Evolutionary conservation across 2,797 vertebrate species (phyloP).

Genomic region (Pangasius larnaudii): DNA sequence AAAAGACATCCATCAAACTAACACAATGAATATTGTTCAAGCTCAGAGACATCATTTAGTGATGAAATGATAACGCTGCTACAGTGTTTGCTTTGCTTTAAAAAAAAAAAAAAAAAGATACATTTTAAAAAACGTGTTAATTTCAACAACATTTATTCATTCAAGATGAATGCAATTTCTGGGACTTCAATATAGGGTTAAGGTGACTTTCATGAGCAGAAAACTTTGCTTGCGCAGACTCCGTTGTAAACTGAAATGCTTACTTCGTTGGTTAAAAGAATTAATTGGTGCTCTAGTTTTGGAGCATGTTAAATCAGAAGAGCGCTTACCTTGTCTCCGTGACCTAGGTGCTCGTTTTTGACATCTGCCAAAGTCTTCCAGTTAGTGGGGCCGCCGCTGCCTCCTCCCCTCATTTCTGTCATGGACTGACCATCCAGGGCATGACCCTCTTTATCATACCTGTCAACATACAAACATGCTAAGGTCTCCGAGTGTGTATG

Average conservation of each 20-base stretch:
- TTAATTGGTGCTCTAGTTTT: background rate
- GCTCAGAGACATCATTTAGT: background rate
- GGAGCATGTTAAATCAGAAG: background rate
- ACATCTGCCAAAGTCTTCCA: constrained; percentile 92
- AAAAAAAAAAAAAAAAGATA: background rate
- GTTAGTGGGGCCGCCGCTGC: constrained; percentile 72
- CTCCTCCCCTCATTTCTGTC: constrained; percentile 81
- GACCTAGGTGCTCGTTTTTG: constrained; percentile 92
- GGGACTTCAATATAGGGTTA: background rate
- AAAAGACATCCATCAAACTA: constrained; percentile 51
- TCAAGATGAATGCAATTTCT: background rate
- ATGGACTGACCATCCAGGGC: constrained; percentile 86
- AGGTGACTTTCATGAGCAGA: background rate
- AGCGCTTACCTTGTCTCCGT: constrained; percentile 90
- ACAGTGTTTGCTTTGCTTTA: background rate
- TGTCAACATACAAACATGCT: constrained; percentile 60
- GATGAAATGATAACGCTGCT: background rate
- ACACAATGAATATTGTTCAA: constrained; percentile 1
- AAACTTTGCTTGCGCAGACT: background rate
- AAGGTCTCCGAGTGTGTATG: background rate
- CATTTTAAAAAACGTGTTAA: background rate
- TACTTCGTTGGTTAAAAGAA: background rate
- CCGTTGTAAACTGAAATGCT: background rate
- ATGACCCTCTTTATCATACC: constrained; percentile 96
- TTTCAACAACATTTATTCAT: background rate